Base-by-base conservation (phyloP, 23 tunicate species). In the Halocynthia aurantium region DNA sequence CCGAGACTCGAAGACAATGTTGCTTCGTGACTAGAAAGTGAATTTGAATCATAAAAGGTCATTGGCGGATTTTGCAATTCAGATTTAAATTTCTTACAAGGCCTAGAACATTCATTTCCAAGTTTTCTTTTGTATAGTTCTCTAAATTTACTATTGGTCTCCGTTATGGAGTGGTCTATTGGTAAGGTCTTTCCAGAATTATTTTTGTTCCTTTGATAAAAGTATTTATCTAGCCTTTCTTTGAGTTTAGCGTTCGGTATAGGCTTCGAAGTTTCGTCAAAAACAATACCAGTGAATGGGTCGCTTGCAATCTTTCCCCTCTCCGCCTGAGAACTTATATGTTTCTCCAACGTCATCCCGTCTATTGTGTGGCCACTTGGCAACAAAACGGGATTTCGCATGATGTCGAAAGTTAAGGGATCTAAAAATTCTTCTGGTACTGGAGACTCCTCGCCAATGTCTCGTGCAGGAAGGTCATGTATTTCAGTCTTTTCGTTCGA, bases 321-420 rank as follows among this genome's bases (percentile, higher is more conserved):
- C 56, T 82, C 87, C 44, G 77, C 63, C 53, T 91, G 97, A 8
- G 97, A 53, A 66, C 49, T 15, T 8, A 91, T 55, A 66, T 85
- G 87, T 63, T 85, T 91, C 57, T 91, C 91, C 66, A 91, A 57
- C 0, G 91, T 91, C 54, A 75, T 49, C 18, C 82, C 87, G 62
- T 91, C 97, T 21, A 91, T 54, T 0, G 84, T 81, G 76, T 91
- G 87, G 0, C 97, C 97, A 65, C 91, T 81, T 18, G 97, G 97
- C 40, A 91, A 70, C 40, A 85, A 57, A 7, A 91, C 84, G 6
- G 97, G 97, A 66, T 72, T 71, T 11, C 49, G 72, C 91, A 91
- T 91, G 10, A 66, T 15, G 7, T 52, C 53, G 70, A 70, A 91
- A 10, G 70, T 78, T 15, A 91, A 12, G 7, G 97, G 85, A 54